Evolutionary conservation across 1,140 invertebrate genomes (phyloP), one percentile per base, ranked within the genome.

Genomic region (Sminthurinus signatus): DNA sequence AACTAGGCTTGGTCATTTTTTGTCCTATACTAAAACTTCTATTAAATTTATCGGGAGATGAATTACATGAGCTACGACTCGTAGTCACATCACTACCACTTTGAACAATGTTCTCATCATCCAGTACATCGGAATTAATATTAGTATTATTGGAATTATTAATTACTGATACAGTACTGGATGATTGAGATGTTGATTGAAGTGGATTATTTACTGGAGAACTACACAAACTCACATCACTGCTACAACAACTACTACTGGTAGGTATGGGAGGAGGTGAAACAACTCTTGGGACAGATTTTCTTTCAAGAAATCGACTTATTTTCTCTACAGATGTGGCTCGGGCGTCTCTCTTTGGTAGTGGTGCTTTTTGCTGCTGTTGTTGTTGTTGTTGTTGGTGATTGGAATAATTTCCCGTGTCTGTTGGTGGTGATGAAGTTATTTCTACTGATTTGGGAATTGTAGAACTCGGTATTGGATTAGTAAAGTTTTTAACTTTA

Each of bases 11-110:
- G 64, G 25, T 32, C 32, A 87, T 84, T 61, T 85, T 36, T 36
- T 36, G 32, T 15, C 32, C 85, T 1, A 81, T 78, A 67, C 83
- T 84, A n/a, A 80, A 76, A 73, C 81, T 86, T 65, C 19, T 3
- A 27, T 59, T 59, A 17, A 12, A 42, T 4, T 23, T 57, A 5
- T 42, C 55, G 4, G 44, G 44, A n/a, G 44, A 48, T 10, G 17
- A n/a, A 25, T 48, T 48, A 19, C 19, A 25, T n/a, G n/a, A n/a
- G n/a, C n/a, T n/a, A n/a, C n/a, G n/a, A n/a, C n/a, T n/a, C n/a
- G n/a, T n/a, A n/a, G n/a, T n/a, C n/a, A n/a, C n/a, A n/a, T n/a
- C n/a, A n/a, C n/a, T n/a, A n/a, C n/a, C n/a, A n/a, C n/a, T n/a
- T n/a, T n/a, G n/a, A n/a, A n/a, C n/a, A n/a, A n/a, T n/a, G n/a